These are phyloP conservation scores for Eristalis pertinax DNA, from an alignment of 2,888 invertebrate species.

Conservation along the genomic window DNA sequence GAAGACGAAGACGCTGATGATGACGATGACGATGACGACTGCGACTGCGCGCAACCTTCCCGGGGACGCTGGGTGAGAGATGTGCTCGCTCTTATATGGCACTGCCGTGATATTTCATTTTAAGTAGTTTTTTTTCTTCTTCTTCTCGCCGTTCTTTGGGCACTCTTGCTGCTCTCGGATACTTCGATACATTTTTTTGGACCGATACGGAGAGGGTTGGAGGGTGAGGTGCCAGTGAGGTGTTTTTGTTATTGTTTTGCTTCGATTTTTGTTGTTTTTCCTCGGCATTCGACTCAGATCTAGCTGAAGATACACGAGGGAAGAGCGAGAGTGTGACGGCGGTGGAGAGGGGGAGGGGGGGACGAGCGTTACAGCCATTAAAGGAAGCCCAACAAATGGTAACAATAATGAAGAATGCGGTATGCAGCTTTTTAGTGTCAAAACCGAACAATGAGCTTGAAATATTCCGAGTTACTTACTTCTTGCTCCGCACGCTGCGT, in stretches of 20 bases:
- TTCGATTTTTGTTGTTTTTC: constrained; percentile 58
- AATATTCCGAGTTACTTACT: constrained; percentile 56
- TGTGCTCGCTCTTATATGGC: constrained; percentile 34
- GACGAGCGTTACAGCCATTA: constrained; percentile 38
- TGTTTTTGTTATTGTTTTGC: constrained; percentile 65
- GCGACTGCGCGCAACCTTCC: neutral
- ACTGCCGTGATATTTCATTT: constrained; percentile 67
- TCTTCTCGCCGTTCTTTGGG: neutral
- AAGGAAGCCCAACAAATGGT: constrained; percentile 51
- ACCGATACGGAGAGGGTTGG: too few relatives aligned
- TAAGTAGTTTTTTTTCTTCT: constrained; percentile 61
- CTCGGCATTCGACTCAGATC: neutral
- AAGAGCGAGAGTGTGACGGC: neutral
- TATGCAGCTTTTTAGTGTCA: constrained; percentile 72
- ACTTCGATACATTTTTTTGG: neutral
- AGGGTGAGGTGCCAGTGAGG: neutral
- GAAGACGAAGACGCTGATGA: constrained; percentile 22
- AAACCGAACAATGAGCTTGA: constrained; percentile 62
- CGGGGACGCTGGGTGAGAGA: neutral
- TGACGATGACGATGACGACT: constrained; percentile 10
- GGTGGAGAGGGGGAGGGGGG: neutral
- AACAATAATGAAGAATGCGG: constrained; percentile 66
- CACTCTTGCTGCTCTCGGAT: too few relatives aligned
- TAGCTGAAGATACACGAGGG: neutral
- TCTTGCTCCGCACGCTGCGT: neutral